Percentiles rank a stretch among this genome's conserved stretches.
These are phyloP conservation scores for Sphaerophoria taeniata DNA, from an alignment of 2,888 invertebrate species.

Conservation along the genomic window DNA sequence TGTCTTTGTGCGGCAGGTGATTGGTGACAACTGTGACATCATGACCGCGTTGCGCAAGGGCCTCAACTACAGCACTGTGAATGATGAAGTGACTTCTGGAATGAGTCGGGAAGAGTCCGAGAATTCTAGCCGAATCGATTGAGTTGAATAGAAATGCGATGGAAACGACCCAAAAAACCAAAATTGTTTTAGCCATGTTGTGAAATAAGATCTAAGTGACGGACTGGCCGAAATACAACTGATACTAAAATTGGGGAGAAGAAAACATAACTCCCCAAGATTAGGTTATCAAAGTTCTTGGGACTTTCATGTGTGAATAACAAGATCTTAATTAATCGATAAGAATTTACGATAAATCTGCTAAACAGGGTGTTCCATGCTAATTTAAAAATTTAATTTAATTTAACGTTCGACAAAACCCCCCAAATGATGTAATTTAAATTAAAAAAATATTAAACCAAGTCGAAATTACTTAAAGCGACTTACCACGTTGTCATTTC, in stretches of 20 bases:
- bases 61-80: constrained; percentile 77
- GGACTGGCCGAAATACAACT: too few species aligned
- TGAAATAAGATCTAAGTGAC: too few species aligned
- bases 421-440: not conserved
- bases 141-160: not conserved
- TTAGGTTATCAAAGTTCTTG: too few species aligned
- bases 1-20: constrained; percentile 58
- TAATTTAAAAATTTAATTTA: too few species aligned
- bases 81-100: constrained; percentile 79
- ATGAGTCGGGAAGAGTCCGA: constrained; percentile 78
- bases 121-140: constrained; percentile 71
- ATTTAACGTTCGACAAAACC: too few species aligned
- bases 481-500: constrained; percentile 19
- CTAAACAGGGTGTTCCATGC: too few species aligned
- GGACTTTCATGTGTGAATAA: too few species aligned
- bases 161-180: not conserved
- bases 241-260: too few species aligned
- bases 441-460: constrained; percentile 4
- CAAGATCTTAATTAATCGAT: too few species aligned
- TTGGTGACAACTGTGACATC: constrained; percentile 78
- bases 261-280: too few species aligned
- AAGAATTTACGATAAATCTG: too few species aligned
- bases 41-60: constrained; percentile 79
- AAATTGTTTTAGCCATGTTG: too few species aligned
- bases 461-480: constrained; percentile 13